Conservation (phyloP, 2,888 invertebrate species). For the Bellardia pandia region DNA sequence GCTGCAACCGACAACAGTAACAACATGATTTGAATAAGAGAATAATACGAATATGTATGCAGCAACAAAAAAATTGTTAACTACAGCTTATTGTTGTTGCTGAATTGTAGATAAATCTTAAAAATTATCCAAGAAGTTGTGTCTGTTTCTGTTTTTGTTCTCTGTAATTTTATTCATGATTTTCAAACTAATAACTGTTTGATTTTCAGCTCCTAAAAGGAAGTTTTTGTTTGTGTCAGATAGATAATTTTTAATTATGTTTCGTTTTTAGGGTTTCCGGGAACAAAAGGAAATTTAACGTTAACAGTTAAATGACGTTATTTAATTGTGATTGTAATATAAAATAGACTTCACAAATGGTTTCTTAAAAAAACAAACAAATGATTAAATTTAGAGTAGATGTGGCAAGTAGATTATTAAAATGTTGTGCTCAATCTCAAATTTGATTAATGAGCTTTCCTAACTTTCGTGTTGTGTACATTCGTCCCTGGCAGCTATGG, state of each 20-base stretch:
- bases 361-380: too few species aligned
- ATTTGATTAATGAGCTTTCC: too few species aligned
- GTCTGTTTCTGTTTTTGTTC: slow-evolving; percentile 20
- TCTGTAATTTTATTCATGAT: slow-evolving; percentile 44
- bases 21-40: slow-evolving; percentile 54
- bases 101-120: slow-evolving; percentile 62
- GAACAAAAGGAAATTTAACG: too few species aligned
- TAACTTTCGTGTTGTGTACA: too few species aligned
- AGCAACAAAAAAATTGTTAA: neutral
- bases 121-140: slow-evolving; percentile 61
- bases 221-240: neutral
- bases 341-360: too few species aligned
- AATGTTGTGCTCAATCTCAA: too few species aligned
- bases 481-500: too few species aligned
- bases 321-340: too few species aligned
- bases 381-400: too few species aligned
- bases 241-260: slow-evolving; percentile 20
- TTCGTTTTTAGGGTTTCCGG: neutral
- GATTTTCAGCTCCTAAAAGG: slow-evolving; percentile 28
- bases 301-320: too few species aligned
- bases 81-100: slow-evolving; percentile 50
- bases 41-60: neutral
- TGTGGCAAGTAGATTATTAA: too few species aligned
- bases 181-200: slow-evolving; percentile 57
- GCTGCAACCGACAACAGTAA: slow-evolving; percentile 23